Conservation (phyloP, 2,113 vertebrate species). For the Rattus rattus region DNA sequence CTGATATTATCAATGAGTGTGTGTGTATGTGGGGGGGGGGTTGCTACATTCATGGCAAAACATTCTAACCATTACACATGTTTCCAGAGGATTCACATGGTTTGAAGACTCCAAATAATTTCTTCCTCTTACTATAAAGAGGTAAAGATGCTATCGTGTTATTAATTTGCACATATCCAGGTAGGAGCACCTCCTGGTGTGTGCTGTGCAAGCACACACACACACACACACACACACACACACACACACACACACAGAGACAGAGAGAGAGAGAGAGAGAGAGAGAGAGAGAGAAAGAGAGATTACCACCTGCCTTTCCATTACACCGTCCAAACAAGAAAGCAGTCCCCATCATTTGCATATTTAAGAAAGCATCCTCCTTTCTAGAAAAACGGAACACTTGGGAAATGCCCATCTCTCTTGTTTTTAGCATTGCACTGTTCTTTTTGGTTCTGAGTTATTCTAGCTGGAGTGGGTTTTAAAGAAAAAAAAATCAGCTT, state of each 20-base stretch:
- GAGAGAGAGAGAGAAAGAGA: not conserved
- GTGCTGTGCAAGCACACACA: not conserved
- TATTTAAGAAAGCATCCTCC: not conserved
- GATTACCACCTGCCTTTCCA: not conserved
- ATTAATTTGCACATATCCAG: not conserved
- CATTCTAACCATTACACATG: not conserved
- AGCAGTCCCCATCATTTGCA: not conserved
- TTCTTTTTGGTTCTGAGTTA: not conserved
- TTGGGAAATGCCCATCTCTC: not conserved
- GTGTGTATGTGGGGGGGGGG: not conserved
- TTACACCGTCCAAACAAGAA: constrained; percentile 13
- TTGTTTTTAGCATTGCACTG: not conserved
- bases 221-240: not conserved
- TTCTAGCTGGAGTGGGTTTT: not conserved
- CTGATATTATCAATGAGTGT: not conserved
- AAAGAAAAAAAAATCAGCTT: not conserved
- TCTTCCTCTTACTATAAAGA: constrained; percentile 8
- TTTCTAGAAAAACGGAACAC: constrained; percentile 21
- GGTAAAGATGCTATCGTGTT: not conserved
- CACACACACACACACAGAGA: not conserved
- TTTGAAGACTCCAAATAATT: not conserved
- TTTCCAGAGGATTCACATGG: not conserved
- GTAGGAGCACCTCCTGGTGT: not conserved
- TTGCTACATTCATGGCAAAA: not conserved
- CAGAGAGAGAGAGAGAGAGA: not conserved